A percentile compares a stretch with the other conserved stretches of the same genome.
These are phyloP conservation scores for Falco rusticolus DNA, from an alignment of 2,797 vertebrate species.

Conservation along the genomic window DNA sequence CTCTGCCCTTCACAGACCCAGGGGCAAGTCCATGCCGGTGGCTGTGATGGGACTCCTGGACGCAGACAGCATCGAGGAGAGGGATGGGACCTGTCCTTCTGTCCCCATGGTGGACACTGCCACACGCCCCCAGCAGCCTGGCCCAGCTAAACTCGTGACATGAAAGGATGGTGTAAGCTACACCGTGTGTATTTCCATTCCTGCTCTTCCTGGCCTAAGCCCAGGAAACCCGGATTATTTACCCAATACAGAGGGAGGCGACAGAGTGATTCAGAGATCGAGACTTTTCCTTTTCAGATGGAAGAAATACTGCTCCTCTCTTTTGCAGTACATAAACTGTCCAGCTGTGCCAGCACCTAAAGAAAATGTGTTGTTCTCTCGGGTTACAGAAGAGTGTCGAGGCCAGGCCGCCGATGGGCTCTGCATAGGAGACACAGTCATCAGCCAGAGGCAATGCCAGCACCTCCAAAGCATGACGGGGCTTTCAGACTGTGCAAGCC, in stretches of 20 bases:
- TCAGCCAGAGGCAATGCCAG: not conserved
- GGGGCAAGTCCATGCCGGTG: not conserved
- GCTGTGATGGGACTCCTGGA: not conserved
- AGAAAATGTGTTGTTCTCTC: not conserved
- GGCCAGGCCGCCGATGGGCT: not conserved
- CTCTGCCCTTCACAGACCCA: not conserved
- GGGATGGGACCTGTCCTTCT: not conserved
- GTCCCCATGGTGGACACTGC: not conserved
- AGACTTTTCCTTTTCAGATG: not conserved
- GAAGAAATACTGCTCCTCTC: not conserved
- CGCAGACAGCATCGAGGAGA: not conserved
- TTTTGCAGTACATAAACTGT: not conserved
- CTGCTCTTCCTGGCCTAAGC: not conserved
- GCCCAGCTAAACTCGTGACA: not conserved
- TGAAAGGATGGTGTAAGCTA: not conserved
- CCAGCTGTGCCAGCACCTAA: not conserved
- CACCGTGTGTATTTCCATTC: not conserved
- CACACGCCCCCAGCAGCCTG: not conserved
- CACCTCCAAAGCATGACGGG: not conserved
- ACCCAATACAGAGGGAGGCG: not conserved
- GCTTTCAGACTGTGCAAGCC: not conserved
- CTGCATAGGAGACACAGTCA: not conserved
- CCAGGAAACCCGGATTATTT: not conserved
- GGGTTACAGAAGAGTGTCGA: not conserved
- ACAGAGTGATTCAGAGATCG: not conserved